Evolutionary conservation across 2,888 invertebrate species (phyloP).

Genomic region (Ochlodes sylvanus): DNA sequence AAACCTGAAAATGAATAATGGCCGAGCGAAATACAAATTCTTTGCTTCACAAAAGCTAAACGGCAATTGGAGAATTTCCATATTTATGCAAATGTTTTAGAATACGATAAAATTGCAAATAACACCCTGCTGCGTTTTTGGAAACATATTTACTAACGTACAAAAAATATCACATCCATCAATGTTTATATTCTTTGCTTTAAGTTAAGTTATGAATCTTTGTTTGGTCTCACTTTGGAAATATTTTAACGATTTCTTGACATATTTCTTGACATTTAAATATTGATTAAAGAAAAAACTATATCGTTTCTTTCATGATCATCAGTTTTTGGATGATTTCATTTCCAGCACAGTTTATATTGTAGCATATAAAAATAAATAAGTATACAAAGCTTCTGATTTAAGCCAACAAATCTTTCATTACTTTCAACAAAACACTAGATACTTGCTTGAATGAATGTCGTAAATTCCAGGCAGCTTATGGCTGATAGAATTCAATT

Average conservation of each 20-base stretch:
- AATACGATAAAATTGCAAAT: conserved; percentile 57
- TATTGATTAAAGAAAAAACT: too few species aligned
- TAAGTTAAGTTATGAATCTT: conserved; percentile 14
- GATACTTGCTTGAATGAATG: neutral
- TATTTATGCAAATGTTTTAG: conserved; percentile 58
- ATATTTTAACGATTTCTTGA: neutral
- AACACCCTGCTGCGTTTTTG: conserved; percentile 58
- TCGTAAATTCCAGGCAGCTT: conserved; percentile 1
- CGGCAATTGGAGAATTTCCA: conserved; percentile 39
- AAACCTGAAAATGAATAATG: conserved; percentile 16
- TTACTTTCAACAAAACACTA: conserved; percentile 8
- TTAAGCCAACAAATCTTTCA: neutral
- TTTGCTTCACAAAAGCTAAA: conserved; percentile 8
- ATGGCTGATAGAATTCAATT: conserved; percentile 41
- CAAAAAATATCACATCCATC: conserved; percentile 24
- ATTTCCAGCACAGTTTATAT: too few species aligned
- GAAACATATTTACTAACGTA: conserved; percentile 52
- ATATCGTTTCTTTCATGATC: too few species aligned
- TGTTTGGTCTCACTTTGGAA: conserved; percentile 2
- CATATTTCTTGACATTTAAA: neutral
- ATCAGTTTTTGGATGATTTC: too few species aligned
- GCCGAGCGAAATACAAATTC: conserved; percentile 7
- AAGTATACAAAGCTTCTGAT: too few species aligned
- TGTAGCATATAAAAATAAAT: too few species aligned
- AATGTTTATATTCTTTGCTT: conserved; percentile 20